phyloP scores from a whole-genome alignment of 2,113 vertebrate genomes.

The Muscicapa adusta region DNA sequence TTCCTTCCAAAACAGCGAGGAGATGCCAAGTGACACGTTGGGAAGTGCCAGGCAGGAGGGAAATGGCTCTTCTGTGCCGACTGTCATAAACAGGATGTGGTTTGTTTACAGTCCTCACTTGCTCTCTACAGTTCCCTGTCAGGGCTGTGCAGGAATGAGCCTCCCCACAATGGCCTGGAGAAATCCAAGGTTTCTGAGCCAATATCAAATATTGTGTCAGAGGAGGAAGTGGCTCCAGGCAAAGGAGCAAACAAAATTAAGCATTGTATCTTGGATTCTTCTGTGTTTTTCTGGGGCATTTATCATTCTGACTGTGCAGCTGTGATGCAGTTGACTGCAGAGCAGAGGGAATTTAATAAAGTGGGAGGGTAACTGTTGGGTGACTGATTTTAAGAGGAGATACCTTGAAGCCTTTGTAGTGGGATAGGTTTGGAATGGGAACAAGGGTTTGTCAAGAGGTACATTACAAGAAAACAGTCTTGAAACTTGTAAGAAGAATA shows the following conservation, averaged over 20 bases:
- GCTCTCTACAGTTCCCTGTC: neutral
- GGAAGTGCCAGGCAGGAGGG: conserved; percentile 39
- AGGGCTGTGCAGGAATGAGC: neutral
- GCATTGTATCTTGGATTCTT: conserved; percentile 28
- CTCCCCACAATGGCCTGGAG: neutral
- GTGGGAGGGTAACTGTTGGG: neutral
- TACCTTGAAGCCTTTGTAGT: neutral
- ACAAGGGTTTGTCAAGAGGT: neutral
- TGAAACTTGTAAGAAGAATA: neutral
- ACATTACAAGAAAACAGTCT: neutral
- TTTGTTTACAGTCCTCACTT: neutral
- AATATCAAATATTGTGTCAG: neutral
- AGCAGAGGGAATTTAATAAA: neutral
- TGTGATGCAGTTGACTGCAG: neutral
- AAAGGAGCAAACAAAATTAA: conserved; percentile 48
- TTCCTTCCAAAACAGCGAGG: neutral
- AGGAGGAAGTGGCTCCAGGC: conserved; percentile 12
- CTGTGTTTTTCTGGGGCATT: neutral
- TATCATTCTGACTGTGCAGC: neutral
- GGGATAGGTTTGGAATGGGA: neutral
- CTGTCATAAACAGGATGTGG: neutral
- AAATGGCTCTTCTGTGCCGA: neutral
- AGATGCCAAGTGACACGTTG: conserved; percentile 1
- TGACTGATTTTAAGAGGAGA: neutral
- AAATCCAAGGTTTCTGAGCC: neutral